Percentiles rank a stretch among this genome's conserved stretches.
Conservation (phyloP, 1,140 invertebrate species). For the Trinorchestia longiramus region DNA sequence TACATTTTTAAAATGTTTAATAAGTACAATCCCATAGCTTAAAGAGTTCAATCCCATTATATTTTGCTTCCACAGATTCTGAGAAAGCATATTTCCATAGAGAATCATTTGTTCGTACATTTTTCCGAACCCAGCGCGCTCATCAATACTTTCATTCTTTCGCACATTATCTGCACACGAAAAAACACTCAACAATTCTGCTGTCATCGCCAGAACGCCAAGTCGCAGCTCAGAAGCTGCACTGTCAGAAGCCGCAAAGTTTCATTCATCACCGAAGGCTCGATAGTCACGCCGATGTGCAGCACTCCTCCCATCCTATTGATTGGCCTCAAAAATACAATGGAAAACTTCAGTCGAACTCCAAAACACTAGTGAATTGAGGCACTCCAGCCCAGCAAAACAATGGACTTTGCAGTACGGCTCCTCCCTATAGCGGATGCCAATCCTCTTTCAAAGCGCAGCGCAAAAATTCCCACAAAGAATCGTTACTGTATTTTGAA, state of each 20-base stretch:
- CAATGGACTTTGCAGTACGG: not conserved
- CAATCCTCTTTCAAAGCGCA: not conserved
- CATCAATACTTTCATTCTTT: slow-evolving; percentile 2
- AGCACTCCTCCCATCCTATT: slow-evolving; percentile 41
- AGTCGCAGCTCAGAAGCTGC: slow-evolving; percentile 32
- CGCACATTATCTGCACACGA: not conserved
- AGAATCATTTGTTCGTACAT: not conserved
- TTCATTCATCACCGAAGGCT: slow-evolving; percentile 17
- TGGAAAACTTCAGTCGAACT: slow-evolving; percentile 42
- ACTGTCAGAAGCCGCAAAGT: slow-evolving; percentile 29
- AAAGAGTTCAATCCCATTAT: not conserved
- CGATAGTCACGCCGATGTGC: slow-evolving; percentile 35
- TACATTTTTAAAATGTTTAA: not conserved
- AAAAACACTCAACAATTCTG: not conserved
- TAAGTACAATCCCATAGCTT: not conserved
- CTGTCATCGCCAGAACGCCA: slow-evolving; percentile 34
- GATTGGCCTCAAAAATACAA: slow-evolving; percentile 45
- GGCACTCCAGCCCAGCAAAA: not conserved
- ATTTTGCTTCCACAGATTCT: not conserved
- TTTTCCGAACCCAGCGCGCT: not conserved
- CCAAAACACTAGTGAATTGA: slow-evolving; percentile 1
- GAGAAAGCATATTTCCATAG: not conserved
- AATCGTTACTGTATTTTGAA: not conserved
- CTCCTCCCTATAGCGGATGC: not conserved
- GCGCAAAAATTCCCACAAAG: not conserved